Evolutionary conservation across 2,888 invertebrate genomes (phyloP).

Genomic region (Mimas tiliae): DNA sequence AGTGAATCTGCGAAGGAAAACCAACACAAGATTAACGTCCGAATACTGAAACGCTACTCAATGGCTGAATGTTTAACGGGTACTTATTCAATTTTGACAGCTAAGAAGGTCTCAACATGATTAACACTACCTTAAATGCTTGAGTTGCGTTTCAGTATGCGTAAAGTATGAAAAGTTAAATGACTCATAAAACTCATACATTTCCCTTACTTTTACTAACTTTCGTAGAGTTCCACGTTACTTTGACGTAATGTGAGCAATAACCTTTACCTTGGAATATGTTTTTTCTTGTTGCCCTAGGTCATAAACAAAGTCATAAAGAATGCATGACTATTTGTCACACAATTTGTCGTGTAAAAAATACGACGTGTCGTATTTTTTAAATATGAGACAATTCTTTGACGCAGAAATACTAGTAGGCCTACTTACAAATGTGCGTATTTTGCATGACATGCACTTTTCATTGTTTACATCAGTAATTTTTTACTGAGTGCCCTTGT

Average conservation of each 20-base stretch:
- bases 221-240: background rate
- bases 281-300: background rate
- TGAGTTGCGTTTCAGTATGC: no score
- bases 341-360: no score
- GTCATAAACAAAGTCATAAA: background rate
- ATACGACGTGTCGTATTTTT: no score
- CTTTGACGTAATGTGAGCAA: background rate
- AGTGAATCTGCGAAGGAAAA: no score
- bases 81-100: no score
- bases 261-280: background rate
- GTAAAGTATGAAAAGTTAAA: no score
- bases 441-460: constrained; percentile 10
- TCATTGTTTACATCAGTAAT: background rate
- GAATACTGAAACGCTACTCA: no score
- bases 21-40: no score
- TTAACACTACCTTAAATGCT: no score
- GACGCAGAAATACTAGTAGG: background rate
- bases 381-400: background rate
- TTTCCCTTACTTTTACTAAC: background rate
- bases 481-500: background rate
- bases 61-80: no score
- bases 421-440: background rate
- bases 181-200: no score
- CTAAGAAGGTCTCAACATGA: no score
- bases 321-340: background rate